Evolutionary conservation across 2,888 invertebrate genomes (phyloP), one percentile per base, ranked within the genome.

Genomic region (Listrodromus nycthemerus): DNA sequence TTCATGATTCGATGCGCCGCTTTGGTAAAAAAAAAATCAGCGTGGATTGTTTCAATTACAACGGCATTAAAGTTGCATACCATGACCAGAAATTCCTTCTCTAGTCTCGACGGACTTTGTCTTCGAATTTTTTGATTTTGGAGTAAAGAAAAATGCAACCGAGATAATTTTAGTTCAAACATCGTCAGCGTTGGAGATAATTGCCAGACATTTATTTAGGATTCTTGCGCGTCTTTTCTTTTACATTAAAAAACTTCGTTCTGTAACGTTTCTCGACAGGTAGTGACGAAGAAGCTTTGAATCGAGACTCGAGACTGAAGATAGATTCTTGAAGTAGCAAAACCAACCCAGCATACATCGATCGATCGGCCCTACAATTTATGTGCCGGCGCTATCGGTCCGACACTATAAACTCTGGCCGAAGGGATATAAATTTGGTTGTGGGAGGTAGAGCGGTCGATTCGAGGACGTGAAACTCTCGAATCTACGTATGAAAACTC

Each of bases 341-440:
- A 65, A 52, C 65, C 55, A 30, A 37, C 50, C 41, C 24, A 13
- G 37, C 71, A 66, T 73, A 58, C 37, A 66, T 66, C 66, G 79
- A 73, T 73, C 71, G 71, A 79, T 66, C 66, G 65, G 5, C 73
- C 45, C 55, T 37, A 77, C 16, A 83, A 80, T 77, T 83, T 83
- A 83, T 83, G 80, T 77, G 74, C 69, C 37, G 45, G 73, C 73
- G 67, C 73, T 80, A 70, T n/a, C 63, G 52, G 48, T 52, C 65
- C 41, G 24, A 63, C 52, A 76, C 80, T 80, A 83, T 84, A 81
- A 84, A 84, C 74, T 81, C 74, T 48, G 30, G 77, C 55, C 77
- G 69, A 58, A 74, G 74, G 77, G 77, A 81, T 81, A 84, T 84
- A 84, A 84, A 84, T 84, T 84, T 84, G 55, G 74, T 74, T 77